Base-by-base conservation (phyloP, 2,888 invertebrate genomes). In the Branchinecta sandiegonensis region DNA sequence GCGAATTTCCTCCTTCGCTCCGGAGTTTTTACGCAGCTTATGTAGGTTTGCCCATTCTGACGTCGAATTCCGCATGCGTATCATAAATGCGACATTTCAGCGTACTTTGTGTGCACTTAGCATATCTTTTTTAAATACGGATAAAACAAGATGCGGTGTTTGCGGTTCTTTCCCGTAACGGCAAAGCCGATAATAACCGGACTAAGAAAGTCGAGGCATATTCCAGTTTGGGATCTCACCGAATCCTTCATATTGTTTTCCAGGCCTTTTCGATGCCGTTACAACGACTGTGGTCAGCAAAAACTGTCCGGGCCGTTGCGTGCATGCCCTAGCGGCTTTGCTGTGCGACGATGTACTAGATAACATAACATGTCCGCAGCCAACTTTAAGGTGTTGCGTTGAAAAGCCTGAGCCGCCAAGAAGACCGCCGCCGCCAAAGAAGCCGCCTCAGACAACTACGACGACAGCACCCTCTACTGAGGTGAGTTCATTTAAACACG, bases 231-330 rank as follows among this genome's bases (percentile, higher is more conserved):
- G 37, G 37, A 37, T 37, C 37, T 37, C 37, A 37, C 37, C 37
- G 37, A 37, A 2, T 37, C 37, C 0, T 37, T 37, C 37, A 37
- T 37, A 37, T 37, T 37, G 6, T 56, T 56, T 56, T 56, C 9
- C 63, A 69, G 69, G 69, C 12, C 68, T 69, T 14, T 69, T 69
- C 56, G 69, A 69, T 68, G 65, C 69, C 12, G 65, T 69, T 11
- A 69, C 69, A 8, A 67, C 67, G 13, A 69, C 69, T 17, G 65
- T 65, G 17, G 65, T 63, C 23, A 69, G 69, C 48, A 71, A 73
- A 56, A 87, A 90, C 77, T 93, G 93, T 76, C 92, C 93, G 0
- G 93, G 93, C 1, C 86, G 88, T 69, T 93, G 93, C 78, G 88
- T 91, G 71, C 90, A 92, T 76, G 85, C 89, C 11, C 78, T 93